phyloP scores from a whole-genome alignment of 2,113 vertebrate genomes.

The Oreochromis niloticus region DNA sequence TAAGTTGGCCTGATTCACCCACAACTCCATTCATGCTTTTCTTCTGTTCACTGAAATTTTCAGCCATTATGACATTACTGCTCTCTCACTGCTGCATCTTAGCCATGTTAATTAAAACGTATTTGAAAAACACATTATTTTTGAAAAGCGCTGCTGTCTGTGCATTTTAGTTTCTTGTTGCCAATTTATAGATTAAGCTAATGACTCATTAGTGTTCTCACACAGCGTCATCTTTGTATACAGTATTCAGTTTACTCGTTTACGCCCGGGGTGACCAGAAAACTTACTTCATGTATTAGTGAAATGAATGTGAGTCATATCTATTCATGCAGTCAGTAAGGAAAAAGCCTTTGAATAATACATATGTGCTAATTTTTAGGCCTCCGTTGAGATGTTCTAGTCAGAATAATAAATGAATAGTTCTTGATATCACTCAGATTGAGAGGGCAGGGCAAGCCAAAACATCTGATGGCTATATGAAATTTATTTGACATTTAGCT shows the following conservation, averaged over 20 bases:
- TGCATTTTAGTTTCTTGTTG: neutral
- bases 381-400: neutral
- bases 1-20: conserved; percentile 13
- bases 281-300: neutral
- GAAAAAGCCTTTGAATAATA: conserved; percentile 10
- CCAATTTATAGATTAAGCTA: neutral
- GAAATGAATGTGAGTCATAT: neutral
- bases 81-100: neutral
- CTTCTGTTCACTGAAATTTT: neutral
- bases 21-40: conserved; percentile 22
- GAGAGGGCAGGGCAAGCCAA: neutral
- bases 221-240: neutral
- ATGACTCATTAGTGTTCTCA: neutral
- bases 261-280: neutral
- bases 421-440: neutral
- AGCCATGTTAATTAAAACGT: conserved; percentile 7
- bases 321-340: neutral
- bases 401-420: neutral
- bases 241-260: neutral
- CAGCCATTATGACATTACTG: conserved; percentile 9
- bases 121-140: neutral
- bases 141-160: neutral
- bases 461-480: neutral
- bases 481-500: neutral
- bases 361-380: neutral